Evolutionary conservation across 35 echinoderm and acorn worm genomes (phyloP).

Genomic region (Lytechinus variegatus): DNA sequence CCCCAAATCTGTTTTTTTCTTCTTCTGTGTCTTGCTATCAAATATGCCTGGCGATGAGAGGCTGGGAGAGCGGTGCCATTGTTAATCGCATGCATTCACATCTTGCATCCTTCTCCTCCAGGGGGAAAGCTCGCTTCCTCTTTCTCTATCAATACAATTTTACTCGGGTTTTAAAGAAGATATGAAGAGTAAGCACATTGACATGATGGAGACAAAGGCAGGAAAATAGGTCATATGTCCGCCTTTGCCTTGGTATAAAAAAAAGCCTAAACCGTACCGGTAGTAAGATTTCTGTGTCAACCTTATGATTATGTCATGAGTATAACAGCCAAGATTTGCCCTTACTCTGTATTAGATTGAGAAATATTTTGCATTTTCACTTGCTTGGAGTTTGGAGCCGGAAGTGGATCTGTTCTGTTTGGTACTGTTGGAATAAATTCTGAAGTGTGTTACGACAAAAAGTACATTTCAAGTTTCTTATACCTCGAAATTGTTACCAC

Average conservation of each 20-base stretch:
- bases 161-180: neutral
- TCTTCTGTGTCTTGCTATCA: neutral
- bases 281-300: neutral
- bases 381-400: neutral
- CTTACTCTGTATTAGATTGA: neutral
- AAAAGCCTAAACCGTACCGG: neutral
- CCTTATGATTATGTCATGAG: neutral
- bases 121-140: neutral
- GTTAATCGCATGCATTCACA: slow-evolving; percentile 24
- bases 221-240: neutral
- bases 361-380: neutral
- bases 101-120: neutral
- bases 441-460: neutral
- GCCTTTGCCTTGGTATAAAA: neutral
- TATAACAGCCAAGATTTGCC: neutral
- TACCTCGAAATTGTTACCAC: too few species aligned
- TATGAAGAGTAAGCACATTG: neutral
- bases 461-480: too few species aligned
- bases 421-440: neutral
- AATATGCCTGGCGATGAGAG: neutral
- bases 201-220: slow-evolving; percentile 3
- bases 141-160: slow-evolving; percentile 19
- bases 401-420: neutral
- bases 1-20: neutral
- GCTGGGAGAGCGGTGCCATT: neutral